Conservation (phyloP, 2,113 vertebrate genomes). For the Megaceryle torquata region DNA sequence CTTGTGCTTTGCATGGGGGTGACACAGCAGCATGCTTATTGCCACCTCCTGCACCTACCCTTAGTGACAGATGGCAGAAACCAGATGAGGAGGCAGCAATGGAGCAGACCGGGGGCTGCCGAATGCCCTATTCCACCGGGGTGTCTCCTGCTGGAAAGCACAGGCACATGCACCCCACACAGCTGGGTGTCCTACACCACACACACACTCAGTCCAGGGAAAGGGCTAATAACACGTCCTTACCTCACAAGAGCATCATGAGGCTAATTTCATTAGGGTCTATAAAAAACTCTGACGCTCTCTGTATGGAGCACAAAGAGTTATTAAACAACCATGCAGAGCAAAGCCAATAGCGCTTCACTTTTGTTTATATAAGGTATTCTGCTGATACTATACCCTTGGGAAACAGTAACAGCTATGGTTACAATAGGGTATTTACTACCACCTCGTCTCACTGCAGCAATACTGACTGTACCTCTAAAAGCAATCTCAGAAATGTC, state of each 20-base stretch:
- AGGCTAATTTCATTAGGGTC: not conserved
- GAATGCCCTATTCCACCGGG: fast-evolving
- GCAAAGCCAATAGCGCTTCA: not conserved
- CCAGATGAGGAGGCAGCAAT: not conserved
- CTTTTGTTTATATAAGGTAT: constrained; percentile 37
- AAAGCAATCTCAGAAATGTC: constrained; percentile 13
- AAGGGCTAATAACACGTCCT: not conserved
- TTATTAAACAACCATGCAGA: constrained; percentile 15
- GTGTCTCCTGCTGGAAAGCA: not conserved
- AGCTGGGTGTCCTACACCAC: not conserved
- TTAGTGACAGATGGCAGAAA: not conserved
- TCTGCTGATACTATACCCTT: constrained; percentile 9
- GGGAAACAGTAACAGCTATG: not conserved
- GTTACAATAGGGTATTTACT: not conserved
- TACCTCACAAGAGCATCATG: not conserved
- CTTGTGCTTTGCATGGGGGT: not conserved
- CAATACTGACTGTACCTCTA: not conserved
- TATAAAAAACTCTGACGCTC: not conserved
- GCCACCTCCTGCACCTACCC: fast-evolving
- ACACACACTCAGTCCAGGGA: not conserved
- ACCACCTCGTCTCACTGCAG: not conserved
- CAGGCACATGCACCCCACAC: fast-evolving
- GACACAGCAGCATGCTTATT: not conserved
- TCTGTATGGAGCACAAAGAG: not conserved
- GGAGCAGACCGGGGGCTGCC: not conserved